Conservation (phyloP, 2,888 invertebrate species). For the Scaptomyza flava region DNA sequence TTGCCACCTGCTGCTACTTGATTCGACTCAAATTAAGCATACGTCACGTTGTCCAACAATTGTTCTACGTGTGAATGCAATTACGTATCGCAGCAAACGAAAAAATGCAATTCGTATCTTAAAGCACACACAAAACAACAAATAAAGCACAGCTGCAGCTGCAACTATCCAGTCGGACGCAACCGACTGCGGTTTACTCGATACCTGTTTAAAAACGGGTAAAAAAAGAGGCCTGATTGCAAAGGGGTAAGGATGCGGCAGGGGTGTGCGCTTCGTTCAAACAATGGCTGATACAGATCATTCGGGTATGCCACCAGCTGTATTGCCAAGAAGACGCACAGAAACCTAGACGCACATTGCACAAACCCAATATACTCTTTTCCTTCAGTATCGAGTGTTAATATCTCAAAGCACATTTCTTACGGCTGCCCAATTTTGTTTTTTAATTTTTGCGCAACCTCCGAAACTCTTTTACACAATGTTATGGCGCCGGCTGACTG, state of each 20-base stretch:
- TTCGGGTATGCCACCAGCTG: too few species aligned
- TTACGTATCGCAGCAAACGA: slow-evolving; percentile 24
- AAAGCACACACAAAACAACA: slow-evolving; percentile 1
- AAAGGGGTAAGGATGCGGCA: too few species aligned
- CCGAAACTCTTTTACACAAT: slow-evolving; percentile 32
- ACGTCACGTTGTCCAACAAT: slow-evolving; percentile 38
- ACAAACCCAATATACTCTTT: too few species aligned
- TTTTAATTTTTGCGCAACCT: slow-evolving; percentile 60
- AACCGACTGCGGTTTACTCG: too few species aligned
- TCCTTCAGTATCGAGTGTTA: too few species aligned
- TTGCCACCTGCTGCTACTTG: slow-evolving; percentile 62
- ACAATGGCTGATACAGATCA: too few species aligned
- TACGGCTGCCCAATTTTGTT: slow-evolving; percentile 22
- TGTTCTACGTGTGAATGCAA: slow-evolving; percentile 24
- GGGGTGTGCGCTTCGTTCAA: too few species aligned
- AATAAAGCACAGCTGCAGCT: slow-evolving; percentile 42
- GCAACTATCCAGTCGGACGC: too few species aligned
- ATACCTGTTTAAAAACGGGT: too few species aligned
- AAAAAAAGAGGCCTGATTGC: too few species aligned
- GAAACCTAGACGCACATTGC: too few species aligned
- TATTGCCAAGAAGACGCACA: too few species aligned
- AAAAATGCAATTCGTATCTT: slow-evolving; percentile 44
- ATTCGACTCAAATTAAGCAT: slow-evolving; percentile 42
- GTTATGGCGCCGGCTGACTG: slow-evolving; percentile 36
- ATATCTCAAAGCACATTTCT: slow-evolving; percentile 51